A percentile compares a stretch with the other conserved stretches of the same genome.
These are phyloP conservation scores for Drosophila vallismaia DNA, from an alignment of 2,888 invertebrate genomes.

Conservation along the genomic window DNA sequence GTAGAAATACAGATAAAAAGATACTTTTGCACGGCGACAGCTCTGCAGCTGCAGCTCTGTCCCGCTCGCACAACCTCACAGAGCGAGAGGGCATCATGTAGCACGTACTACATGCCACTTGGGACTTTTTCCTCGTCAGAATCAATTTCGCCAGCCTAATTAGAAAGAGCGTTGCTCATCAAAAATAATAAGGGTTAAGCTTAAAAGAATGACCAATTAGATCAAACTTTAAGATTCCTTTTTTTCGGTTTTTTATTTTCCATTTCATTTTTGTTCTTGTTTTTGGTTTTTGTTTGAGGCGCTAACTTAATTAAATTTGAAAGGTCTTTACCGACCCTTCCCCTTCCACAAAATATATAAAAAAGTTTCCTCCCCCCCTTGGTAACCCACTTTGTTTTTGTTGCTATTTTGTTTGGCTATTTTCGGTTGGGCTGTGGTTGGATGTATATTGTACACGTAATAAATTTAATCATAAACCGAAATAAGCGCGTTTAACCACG, in stretches of 20 bases:
- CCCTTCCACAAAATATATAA: neutral
- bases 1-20: conserved; percentile 75
- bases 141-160: conserved; percentile 68
- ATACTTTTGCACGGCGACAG: conserved; percentile 67
- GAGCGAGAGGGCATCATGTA: conserved; percentile 21
- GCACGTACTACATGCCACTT: conserved; percentile 20
- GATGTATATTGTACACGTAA: conserved; percentile 74
- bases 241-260: neutral
- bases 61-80: conserved; percentile 32
- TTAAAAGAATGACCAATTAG: conserved; percentile 75
- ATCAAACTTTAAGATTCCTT: conserved; percentile 58
- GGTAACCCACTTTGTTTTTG: conserved; percentile 25
- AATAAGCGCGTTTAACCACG: conserved; percentile 79
- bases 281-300: conserved; percentile 16
- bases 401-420: conserved; percentile 28
- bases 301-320: conserved; percentile 67
- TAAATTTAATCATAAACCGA: conserved; percentile 79
- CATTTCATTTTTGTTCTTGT: neutral
- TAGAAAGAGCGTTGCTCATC: conserved; percentile 55
- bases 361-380: conserved; percentile 31
- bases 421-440: conserved; percentile 58
- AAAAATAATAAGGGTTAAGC: conserved; percentile 69
- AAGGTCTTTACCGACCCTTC: conserved; percentile 38
- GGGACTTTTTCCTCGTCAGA: conserved; percentile 20
- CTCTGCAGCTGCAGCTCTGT: conserved; percentile 34